Base-by-base conservation (phyloP, 2,888 invertebrate species). In the Serrognathus titanus region DNA sequence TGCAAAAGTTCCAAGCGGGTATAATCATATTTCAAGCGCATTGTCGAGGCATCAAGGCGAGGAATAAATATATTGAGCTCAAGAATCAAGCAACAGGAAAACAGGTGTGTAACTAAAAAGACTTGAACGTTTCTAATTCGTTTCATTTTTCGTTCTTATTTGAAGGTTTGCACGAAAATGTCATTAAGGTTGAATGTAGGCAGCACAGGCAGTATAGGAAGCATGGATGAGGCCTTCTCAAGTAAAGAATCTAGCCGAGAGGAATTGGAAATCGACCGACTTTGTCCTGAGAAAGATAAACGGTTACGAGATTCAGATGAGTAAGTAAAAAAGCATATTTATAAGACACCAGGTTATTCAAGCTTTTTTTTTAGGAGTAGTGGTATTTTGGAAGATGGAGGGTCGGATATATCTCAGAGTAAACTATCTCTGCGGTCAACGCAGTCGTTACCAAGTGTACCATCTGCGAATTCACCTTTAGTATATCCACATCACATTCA, bases 11-110 rank as follows among this genome's bases (percentile, higher is more conserved):
- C 7, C 82, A 83, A 46, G 71, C 74, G 7, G 83, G 84, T 5
- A 74, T 87, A 11, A 72, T 88, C 3, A 71, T 77, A 12, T 84
- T 94, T 71, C 93, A 94, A 75, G 87, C 92, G 1, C 82, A 83
- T 64, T 85, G 87, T 7, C 78, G 89, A 20, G 92, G 92, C 0
- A 84, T 81, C 65, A 73, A 85, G 39, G 80, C 87, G 1, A 78
- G 90, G 60, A 80, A 81, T 68, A 75, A 78, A 58, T 80, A 83
- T 58, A 80, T 79, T 0, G 80, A 80, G 12, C 67, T 82, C 62
- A 78, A 72, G 63, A 51, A 50, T 24, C 51, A 52, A 43, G 48
- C 43, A 46, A 24, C 46, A 38, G 58, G 57, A 12, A 58, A 52
- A 57, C 55, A 62, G 57, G 63, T 63, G 49, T 10, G 43, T 49